These are phyloP conservation scores for Drosophila neutralis DNA, from an alignment of 2,888 invertebrate genomes.

Conservation along the genomic window DNA sequence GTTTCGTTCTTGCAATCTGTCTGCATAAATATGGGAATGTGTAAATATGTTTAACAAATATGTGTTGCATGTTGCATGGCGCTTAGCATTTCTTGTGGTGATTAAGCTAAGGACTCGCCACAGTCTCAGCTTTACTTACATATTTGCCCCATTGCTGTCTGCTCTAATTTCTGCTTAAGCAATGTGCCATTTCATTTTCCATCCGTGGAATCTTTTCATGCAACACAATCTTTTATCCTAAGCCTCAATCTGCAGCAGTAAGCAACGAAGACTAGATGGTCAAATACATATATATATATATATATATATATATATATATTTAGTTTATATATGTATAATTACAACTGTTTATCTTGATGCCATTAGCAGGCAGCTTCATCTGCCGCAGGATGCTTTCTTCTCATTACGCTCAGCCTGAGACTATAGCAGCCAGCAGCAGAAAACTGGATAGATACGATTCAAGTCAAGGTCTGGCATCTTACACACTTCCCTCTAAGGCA, in stretches of 20 bases:
- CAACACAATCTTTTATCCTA: neutral
- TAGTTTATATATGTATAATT: neutral
- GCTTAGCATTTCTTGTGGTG: slow-evolving; percentile 21
- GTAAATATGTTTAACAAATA: slow-evolving; percentile 27
- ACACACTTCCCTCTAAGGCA: neutral
- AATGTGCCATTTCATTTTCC: slow-evolving; percentile 32
- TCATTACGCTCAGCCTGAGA: neutral
- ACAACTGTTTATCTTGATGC: neutral
- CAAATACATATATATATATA: neutral
- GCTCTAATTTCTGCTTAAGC: slow-evolving; percentile 3
- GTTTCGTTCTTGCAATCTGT: slow-evolving; percentile 17
- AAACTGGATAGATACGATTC: neutral
- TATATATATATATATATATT: neutral
- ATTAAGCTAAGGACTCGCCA: slow-evolving; percentile 19
- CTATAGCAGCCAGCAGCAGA: neutral
- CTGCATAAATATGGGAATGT: slow-evolving; percentile 7
- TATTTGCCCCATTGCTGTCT: slow-evolving; percentile 16
- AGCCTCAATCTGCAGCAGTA: neutral
- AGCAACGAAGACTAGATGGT: neutral
- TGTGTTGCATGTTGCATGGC: slow-evolving; percentile 13
- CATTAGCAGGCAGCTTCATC: neutral
- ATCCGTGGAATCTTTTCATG: slow-evolving; percentile 9
- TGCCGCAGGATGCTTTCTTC: neutral
- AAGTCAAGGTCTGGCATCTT: neutral
- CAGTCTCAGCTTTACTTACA: slow-evolving; percentile 10